Percentiles rank a stretch among this genome's conserved stretches.
Conservation (phyloP, 2,888 invertebrate species). For the Troglohyphantes excavatus region DNA sequence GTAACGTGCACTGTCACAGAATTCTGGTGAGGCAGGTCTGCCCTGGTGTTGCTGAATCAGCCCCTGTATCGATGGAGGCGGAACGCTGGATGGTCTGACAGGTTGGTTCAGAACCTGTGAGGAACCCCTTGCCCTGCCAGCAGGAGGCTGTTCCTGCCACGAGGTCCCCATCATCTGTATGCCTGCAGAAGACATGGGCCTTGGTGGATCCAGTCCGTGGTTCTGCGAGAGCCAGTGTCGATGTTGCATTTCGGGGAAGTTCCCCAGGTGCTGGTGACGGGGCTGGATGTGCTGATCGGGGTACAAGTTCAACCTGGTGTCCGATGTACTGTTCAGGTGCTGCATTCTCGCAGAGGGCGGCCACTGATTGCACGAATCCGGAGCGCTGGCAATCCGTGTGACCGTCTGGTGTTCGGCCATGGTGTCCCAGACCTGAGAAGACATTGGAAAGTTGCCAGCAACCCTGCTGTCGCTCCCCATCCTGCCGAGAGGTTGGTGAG, state of each 20-base stretch:
- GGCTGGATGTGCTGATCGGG: conserved; percentile 74
- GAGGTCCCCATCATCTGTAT: conserved; percentile 68
- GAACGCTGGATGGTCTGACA: conserved; percentile 79
- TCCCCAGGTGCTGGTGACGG: conserved; percentile 13
- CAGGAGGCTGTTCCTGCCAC: conserved; percentile 69
- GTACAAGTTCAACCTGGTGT: conserved; percentile 86
- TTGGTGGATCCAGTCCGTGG: conserved; percentile 68
- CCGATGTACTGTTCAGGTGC: conserved; percentile 85
- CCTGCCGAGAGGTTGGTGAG: conserved; percentile 66
- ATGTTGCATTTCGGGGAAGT: conserved; percentile 52
- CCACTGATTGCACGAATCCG: conserved; percentile 85
- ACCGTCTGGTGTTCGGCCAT: conserved; percentile 85
- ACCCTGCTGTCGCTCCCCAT: conserved; percentile 77
- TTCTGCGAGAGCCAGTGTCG: conserved; percentile 74
- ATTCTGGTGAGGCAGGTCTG: conserved; percentile 67
- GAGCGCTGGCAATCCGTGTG: conserved; percentile 89
- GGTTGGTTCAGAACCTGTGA: conserved; percentile 78
- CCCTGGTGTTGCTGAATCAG: conserved; percentile 43
- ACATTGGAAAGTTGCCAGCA: conserved; percentile 33
- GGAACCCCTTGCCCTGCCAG: conserved; percentile 58
- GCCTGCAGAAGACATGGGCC: conserved; percentile 67
- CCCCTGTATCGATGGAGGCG: conserved; percentile 82
- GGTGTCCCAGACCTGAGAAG: conserved; percentile 60
- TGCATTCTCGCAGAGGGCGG: conserved; percentile 84
- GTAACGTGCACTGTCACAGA: conserved; percentile 86